Base-by-base conservation (phyloP, 30 jellyfish, hydroid and myxozoan genomes). In the Aurelia coerulea region DNA sequence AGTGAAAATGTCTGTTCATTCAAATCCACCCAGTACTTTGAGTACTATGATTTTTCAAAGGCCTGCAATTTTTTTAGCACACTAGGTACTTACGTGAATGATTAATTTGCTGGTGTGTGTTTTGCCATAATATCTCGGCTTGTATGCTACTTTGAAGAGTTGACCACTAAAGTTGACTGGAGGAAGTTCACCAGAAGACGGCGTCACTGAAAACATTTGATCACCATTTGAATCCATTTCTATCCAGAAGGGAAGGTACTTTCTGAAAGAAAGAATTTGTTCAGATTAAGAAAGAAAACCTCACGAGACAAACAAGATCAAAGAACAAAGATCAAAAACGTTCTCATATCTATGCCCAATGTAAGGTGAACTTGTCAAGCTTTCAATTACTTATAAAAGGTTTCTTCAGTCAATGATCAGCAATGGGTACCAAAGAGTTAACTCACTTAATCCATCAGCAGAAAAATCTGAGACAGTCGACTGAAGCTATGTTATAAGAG, bases 121-220 rank as follows among this genome's bases (percentile, higher is more conserved):
- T 76, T 88, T 94, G 15, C 98, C 98, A 69, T 94, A 94, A 34
- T 46, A 78, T 8, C 69, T 62, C 58, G 98, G 98, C 66, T 59
- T 88, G 84, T 94, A 94, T 5, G 95, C 41, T 35, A 94, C 88
- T 39, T 62, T 83, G 80, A 94, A 73, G 32, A 88, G 92, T 10
- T 58, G 68, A 0, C 98, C 98, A 39, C 65, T 78, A 6, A 77
- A 19, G 42, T 66, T 31, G 9, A 68, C 51, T 0, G 98, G 95
- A 10, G 91, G 91, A 16, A 94, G 89, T 33, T 68, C 92, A n/a
- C 98, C 98, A 34, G 96, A 62, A 23, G 72, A 58, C 1, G 98
- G 98, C 9, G 86, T 23, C 2, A 94, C 98, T 1, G 83, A 52
- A 72, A 94, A 94, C 96, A 86, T 77, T 63, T 87, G 87, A 63